Percentiles rank a stretch among this genome's conserved stretches.
These are phyloP conservation scores for Bovichtus variegatus DNA, from an alignment of 2,797 vertebrate genomes.

Conservation along the genomic window DNA sequence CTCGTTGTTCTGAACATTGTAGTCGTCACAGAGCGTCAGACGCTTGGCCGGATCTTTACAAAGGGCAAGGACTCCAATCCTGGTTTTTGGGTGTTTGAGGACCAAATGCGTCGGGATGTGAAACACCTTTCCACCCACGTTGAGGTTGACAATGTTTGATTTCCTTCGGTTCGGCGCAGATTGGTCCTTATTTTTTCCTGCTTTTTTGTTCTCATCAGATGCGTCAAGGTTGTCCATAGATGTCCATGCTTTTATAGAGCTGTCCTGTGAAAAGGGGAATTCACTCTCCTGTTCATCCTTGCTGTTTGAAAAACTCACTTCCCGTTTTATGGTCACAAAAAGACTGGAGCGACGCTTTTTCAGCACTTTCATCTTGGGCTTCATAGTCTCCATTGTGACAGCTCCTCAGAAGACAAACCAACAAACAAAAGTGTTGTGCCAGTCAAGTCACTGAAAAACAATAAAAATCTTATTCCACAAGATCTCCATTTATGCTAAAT, in stretches of 20 bases:
- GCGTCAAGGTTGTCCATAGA: constrained; percentile 87
- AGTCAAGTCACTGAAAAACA: constrained; percentile 37
- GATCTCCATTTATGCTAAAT: constrained; percentile 38
- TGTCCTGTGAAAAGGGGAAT: constrained; percentile 89
- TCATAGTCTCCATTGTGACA: constrained; percentile 71
- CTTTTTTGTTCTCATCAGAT: not conserved
- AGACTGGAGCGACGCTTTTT: constrained; percentile 86
- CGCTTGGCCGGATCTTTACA: constrained; percentile 85
- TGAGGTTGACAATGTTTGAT: constrained; percentile 86
- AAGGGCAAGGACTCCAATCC: constrained; percentile 88
- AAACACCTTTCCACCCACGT: constrained; percentile 90
- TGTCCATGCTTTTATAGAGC: constrained; percentile 89
- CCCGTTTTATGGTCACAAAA: constrained; percentile 86
- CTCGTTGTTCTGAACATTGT: constrained; percentile 88
- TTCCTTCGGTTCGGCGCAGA: constrained; percentile 45
- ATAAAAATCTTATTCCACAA: constrained; percentile 36
- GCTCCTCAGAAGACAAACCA: constrained; percentile 20
- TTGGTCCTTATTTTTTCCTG: constrained; percentile 16
- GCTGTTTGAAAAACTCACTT: constrained; percentile 80
- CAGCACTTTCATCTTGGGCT: constrained; percentile 78
- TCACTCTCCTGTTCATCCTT: constrained; percentile 75
- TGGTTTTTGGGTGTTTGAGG: constrained; percentile 85
- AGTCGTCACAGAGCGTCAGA: constrained; percentile 91
- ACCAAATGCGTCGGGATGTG: constrained; percentile 85
- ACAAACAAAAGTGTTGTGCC: not conserved